These are phyloP conservation scores for Athrips mouffetella DNA, from an alignment of 2,888 invertebrate genomes.

Conservation along the genomic window DNA sequence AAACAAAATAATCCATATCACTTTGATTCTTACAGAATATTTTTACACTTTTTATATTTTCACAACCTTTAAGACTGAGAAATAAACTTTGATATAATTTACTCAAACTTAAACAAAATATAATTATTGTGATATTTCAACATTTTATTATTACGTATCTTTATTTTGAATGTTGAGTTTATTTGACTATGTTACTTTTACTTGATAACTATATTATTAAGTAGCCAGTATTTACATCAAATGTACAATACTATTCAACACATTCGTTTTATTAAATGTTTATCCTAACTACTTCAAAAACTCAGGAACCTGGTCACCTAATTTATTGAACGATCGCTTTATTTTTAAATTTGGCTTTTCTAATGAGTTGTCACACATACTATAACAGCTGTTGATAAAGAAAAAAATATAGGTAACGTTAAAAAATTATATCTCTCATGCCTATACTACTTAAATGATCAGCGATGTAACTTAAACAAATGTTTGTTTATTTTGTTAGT, in stretches of 20 bases:
- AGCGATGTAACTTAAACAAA: too few relatives aligned
- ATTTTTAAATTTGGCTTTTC: too few relatives aligned
- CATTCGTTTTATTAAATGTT: constrained; percentile 39
- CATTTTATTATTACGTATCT: constrained; percentile 27
- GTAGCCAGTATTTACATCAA: constrained; percentile 41
- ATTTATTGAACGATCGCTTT: too few relatives aligned
- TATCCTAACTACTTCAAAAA: constrained; percentile 40
- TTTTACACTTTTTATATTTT: constrained; percentile 26
- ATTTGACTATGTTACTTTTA: constrained; percentile 26
- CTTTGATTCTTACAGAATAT: too few relatives aligned
- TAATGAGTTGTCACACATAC: too few relatives aligned
- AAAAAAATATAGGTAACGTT: too few relatives aligned
- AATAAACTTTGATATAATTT: constrained; percentile 23
- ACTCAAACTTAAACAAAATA: constrained; percentile 10
- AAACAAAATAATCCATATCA: too few relatives aligned
- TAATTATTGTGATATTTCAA: constrained; percentile 18
- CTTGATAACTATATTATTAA: constrained; percentile 25
- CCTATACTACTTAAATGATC: too few relatives aligned
- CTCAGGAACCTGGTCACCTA: too few relatives aligned
- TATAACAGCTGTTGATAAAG: too few relatives aligned
- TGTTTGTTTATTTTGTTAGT: too few relatives aligned
- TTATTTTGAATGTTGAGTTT: constrained; percentile 21
- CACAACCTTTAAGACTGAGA: constrained; percentile 57
- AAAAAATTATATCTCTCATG: too few relatives aligned
- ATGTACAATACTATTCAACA: constrained; percentile 44